Evolutionary conservation across 2,797 vertebrate species (phyloP).

Genomic region (Clarias laeviceps): DNA sequence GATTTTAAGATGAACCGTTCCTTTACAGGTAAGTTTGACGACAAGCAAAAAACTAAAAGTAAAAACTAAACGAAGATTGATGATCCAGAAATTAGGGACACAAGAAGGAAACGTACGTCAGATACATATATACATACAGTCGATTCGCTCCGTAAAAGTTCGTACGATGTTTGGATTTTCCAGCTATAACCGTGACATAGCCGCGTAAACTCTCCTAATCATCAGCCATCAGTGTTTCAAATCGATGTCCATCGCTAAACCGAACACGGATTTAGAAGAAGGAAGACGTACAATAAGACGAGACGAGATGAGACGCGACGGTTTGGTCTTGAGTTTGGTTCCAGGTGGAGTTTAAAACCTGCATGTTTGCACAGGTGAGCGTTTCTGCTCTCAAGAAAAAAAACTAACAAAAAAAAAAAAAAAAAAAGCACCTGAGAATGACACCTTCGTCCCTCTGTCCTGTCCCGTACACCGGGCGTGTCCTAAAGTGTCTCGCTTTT

Average conservation of each 20-base stretch:
- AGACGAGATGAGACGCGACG: slow-evolving; percentile 23
- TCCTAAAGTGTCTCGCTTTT: slow-evolving; percentile 3
- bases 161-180: neutral
- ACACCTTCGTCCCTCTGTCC: slow-evolving; percentile 1
- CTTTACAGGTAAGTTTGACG: neutral
- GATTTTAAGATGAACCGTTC: neutral
- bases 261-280: slow-evolving; percentile 59
- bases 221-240: slow-evolving; percentile 51
- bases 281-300: slow-evolving; percentile 52
- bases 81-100: slow-evolving; percentile 2
- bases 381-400: neutral
- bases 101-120: slow-evolving; percentile 18
- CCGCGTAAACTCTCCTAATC: slow-evolving; percentile 50
- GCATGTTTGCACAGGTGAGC: slow-evolving; percentile 20
- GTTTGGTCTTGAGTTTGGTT: slow-evolving; percentile 25
- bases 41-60: neutral
- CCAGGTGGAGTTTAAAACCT: slow-evolving; percentile 10
- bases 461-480: neutral
- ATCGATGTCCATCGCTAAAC: neutral
- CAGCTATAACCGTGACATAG: slow-evolving; percentile 29
- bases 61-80: neutral
- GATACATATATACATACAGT: slow-evolving; percentile 33
- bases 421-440: slow-evolving; percentile 41
- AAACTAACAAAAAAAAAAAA: no score
- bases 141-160: slow-evolving; percentile 2